Base-by-base conservation (phyloP, 2,113 vertebrate species). In the Nibea coibor region DNA sequence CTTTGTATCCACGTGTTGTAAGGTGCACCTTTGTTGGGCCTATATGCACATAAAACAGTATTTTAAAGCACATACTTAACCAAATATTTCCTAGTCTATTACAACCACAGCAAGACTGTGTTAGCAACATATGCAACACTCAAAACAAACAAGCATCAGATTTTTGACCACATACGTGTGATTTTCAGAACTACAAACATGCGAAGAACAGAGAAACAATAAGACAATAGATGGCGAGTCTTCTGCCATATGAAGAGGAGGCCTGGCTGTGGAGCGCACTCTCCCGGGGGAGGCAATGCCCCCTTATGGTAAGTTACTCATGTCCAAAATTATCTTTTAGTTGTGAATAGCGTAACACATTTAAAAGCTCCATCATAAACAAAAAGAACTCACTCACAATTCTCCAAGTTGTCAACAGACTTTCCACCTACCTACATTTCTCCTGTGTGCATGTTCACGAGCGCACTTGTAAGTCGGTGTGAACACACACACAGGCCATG, bases 401-500 rank as follows among this genome's bases (percentile, higher is more conserved):
- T 17, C 51, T n/a, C 42, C 43, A 63, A 83, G 43, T 2, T 47
- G 51, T 28, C 24, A 0, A 2, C 78, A 86, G 81, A 73, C 64
- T 79, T 72, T 56, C 43, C 63, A 35, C 24, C 77, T 83, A 71
- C 88, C 68, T 61, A 73, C 82, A 64, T 57, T n/a, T 83, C 67
- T 81, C 76, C 74, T 83, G 71, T 70, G 78, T 50, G 20, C 74
- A 54, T 58, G 24, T 35, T 71, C 65, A 54, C 16, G 22, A 78
- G 20, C 70, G 53, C 78, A 70, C 15, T 71, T 45, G 48, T 28
- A 42, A 65, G 10, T 78, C 70, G 58, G 35, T 22, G 59, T 24
- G 58, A 62, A 82, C 83, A 73, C 82, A 82, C 75, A 80, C 82
- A 64, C 82, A 82, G 22, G 45, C 72, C 54, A 48, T 20, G 50